phyloP scores from a whole-genome alignment of 2,797 vertebrate genomes.

The Sebastes baramenuke region DNA sequence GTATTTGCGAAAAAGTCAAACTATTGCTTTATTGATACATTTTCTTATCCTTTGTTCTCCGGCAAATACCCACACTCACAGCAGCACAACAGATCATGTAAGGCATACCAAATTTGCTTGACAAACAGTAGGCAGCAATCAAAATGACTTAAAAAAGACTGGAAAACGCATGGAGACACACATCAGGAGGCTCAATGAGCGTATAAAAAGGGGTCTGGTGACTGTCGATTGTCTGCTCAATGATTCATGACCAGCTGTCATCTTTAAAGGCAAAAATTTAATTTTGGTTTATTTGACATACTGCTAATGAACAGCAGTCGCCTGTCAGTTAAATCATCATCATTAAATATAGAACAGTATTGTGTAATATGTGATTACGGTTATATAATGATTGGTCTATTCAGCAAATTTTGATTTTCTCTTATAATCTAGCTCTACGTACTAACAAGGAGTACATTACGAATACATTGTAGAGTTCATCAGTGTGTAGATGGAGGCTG shows the following conservation, averaged over 20 bases:
- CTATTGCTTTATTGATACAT: conserved; percentile 29
- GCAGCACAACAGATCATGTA: conserved; percentile 55
- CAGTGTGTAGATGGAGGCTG: conserved; percentile 53
- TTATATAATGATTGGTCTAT: conserved; percentile 59
- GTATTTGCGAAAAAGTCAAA: conserved; percentile 15
- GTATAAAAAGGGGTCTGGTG: conserved; percentile 40
- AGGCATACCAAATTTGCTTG: conserved; percentile 65
- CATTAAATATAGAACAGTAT: conserved; percentile 50
- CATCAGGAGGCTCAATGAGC: conserved; percentile 28
- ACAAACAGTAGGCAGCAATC: conserved; percentile 46
- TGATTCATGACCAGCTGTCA: conserved; percentile 60
- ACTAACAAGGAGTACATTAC: conserved; percentile 48
- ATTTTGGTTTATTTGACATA: conserved; percentile 59
- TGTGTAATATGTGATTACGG: conserved; percentile 43
- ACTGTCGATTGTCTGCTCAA: conserved; percentile 67
- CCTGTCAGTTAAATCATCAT: conserved; percentile 30
- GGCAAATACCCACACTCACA: conserved; percentile 2
- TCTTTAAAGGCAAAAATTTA: conserved; percentile 58
- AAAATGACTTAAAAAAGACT: conserved; percentile 21
- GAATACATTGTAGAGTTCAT: conserved; percentile 36
- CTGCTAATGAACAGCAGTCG: conserved; percentile 43
- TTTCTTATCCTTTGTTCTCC: conserved; percentile 27
- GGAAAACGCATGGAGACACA: conserved; percentile 9
- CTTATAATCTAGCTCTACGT: conserved; percentile 38
- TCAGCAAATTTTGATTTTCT: conserved; percentile 51